Evolutionary conservation across 1,140 invertebrate species (phyloP).

Genomic region (Laupala kohalensis): DNA sequence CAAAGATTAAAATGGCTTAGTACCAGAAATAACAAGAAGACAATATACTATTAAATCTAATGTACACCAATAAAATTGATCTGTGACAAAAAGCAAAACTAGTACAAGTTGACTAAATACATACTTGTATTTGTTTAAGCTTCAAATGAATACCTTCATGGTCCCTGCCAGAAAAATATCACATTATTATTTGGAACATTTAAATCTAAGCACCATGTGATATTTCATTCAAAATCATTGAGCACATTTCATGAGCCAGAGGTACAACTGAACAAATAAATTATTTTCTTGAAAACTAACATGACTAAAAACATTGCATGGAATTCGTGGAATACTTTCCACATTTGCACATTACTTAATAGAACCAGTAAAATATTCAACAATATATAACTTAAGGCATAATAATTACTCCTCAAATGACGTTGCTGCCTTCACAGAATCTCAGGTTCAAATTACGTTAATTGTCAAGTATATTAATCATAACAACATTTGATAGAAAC

Average conservation of each 20-base stretch:
- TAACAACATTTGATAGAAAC: background rate
- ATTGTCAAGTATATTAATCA: background rate
- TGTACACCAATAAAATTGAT: background rate
- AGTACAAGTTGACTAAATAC: background rate
- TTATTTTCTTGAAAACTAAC: background rate
- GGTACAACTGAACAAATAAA: background rate
- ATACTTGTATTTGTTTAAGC: background rate
- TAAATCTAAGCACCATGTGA: background rate
- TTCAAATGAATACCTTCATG: background rate
- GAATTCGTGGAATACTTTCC: background rate
- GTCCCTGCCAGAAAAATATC: background rate
- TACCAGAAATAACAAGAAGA: background rate
- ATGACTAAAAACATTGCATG: background rate
- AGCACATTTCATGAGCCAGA: background rate
- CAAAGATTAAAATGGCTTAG: background rate
- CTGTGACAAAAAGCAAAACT: background rate
- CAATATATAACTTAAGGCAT: background rate
- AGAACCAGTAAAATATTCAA: background rate
- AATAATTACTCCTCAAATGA: background rate
- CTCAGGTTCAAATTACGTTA: background rate
- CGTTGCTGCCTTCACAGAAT: background rate
- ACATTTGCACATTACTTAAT: background rate
- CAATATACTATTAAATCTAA: background rate
- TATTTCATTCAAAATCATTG: background rate
- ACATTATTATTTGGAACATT: background rate